These are phyloP conservation scores for Liopterus haemorrhoidalis DNA, from an alignment of 2,888 invertebrate species.

Conservation along the genomic window DNA sequence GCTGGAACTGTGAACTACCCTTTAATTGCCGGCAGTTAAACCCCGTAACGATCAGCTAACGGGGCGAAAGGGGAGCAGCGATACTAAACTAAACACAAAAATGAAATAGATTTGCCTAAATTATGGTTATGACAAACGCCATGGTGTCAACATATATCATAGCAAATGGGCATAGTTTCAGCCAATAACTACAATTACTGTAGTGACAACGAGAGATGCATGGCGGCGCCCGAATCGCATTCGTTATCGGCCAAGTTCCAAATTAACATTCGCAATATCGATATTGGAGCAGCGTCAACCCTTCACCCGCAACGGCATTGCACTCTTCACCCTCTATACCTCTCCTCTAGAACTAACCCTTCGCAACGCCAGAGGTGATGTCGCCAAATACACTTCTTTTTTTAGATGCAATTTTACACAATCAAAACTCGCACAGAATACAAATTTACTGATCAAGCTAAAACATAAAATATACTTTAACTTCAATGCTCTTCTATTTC, in stretches of 20 bases:
- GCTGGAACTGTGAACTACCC: no score
- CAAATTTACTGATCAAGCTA: no score
- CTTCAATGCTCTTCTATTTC: no score
- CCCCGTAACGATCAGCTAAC: no score
- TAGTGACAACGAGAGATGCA: constrained; percentile 45
- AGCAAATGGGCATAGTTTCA: constrained; percentile 45
- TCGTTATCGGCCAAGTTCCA: constrained; percentile 40
- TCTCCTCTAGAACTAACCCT: no score
- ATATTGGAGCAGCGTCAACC: constrained; percentile 29
- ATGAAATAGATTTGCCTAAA: constrained; percentile 45
- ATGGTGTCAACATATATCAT: constrained; percentile 42
- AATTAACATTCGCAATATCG: constrained; percentile 40
- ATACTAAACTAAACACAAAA: constrained; percentile 9
- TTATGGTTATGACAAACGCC: constrained; percentile 45
- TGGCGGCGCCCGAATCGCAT: constrained; percentile 39
- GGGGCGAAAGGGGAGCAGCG: no score
- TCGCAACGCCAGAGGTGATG: no score
- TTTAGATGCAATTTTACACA: no score
- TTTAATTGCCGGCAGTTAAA: no score
- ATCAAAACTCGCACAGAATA: no score
- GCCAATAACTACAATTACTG: constrained; percentile 46
- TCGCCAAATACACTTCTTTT: no score
- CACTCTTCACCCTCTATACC: constrained; percentile 1
- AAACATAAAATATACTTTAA: no score
- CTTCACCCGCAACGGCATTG: neutral